A percentile compares a stretch with the other conserved stretches of the same genome.
Evolutionary conservation across 2,797 vertebrate genomes (phyloP).

Genomic region (Mionectes olivaceus): DNA sequence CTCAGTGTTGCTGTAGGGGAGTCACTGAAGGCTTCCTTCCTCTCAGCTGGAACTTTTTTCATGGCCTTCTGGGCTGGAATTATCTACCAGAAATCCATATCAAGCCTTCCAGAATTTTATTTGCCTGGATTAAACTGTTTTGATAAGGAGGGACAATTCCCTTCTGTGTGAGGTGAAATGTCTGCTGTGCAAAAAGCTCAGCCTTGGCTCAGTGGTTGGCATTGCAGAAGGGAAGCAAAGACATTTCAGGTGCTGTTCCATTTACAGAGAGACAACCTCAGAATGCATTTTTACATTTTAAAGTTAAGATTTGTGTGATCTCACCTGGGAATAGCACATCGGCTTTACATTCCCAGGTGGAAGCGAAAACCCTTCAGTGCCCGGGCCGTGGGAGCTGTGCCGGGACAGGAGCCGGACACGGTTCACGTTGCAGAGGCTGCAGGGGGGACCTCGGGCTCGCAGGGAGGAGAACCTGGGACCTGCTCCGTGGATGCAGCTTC

Average conservation of each 20-base stretch:
- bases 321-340: not conserved
- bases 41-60: not conserved
- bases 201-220: not conserved
- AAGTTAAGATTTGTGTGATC: not conserved
- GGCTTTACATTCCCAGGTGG: not conserved
- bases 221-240: not conserved
- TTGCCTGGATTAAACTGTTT: not conserved
- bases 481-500: not conserved
- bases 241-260: not conserved
- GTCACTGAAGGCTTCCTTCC: not conserved
- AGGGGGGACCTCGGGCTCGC: not conserved
- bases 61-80: not conserved
- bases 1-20: not conserved
- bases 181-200: not conserved
- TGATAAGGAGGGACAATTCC: not conserved
- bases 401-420: rapidly evolving
- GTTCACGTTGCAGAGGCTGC: not conserved
- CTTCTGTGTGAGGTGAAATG: not conserved
- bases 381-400: not conserved
- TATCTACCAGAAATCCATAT: not conserved
- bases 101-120: not conserved
- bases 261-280: not conserved
- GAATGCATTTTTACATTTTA: not conserved
- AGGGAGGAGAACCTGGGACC: not conserved
- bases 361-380: not conserved